These are phyloP conservation scores for Beaufortia kweichowensis DNA, from an alignment of 2,113 vertebrate genomes.

Conservation along the genomic window DNA sequence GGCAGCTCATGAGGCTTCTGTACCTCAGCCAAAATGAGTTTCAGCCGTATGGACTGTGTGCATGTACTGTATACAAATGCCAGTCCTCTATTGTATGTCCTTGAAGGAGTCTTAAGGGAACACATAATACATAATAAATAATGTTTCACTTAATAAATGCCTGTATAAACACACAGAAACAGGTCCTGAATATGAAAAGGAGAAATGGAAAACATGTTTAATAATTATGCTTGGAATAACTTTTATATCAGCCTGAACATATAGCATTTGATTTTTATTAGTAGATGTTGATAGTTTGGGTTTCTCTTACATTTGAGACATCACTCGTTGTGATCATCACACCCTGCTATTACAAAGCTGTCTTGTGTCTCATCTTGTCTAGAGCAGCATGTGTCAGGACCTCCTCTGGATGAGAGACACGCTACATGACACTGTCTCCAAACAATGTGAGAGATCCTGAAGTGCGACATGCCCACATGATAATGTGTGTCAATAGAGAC, in stretches of 20 bases:
- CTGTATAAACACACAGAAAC: neutral
- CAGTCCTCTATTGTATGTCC: slow-evolving; percentile 43
- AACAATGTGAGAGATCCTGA: neutral
- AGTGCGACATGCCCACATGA: neutral
- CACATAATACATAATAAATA: too few species aligned
- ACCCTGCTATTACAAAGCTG: too few species aligned
- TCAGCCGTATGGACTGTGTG: slow-evolving; percentile 33
- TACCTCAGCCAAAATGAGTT: slow-evolving; percentile 33
- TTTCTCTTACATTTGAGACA: too few species aligned
- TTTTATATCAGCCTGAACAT: too few species aligned
- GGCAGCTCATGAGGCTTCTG: slow-evolving; percentile 10
- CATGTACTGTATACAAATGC: slow-evolving; percentile 28
- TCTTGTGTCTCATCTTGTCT: neutral
- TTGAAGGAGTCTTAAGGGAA: slow-evolving; percentile 19
- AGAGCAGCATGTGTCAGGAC: neutral
- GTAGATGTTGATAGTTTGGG: too few species aligned
- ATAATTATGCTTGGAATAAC: neutral
- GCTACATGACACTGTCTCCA: too few species aligned
- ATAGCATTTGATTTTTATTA: too few species aligned
- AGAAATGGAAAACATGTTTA: too few species aligned
- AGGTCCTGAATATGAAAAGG: too few species aligned
- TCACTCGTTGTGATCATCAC: too few species aligned
- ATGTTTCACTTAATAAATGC: neutral
- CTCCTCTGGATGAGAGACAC: neutral
- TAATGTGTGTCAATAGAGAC: slow-evolving; percentile 1